Base-by-base conservation (phyloP, 2,797 vertebrate genomes). In the Gephyroberyx darwinii region DNA sequence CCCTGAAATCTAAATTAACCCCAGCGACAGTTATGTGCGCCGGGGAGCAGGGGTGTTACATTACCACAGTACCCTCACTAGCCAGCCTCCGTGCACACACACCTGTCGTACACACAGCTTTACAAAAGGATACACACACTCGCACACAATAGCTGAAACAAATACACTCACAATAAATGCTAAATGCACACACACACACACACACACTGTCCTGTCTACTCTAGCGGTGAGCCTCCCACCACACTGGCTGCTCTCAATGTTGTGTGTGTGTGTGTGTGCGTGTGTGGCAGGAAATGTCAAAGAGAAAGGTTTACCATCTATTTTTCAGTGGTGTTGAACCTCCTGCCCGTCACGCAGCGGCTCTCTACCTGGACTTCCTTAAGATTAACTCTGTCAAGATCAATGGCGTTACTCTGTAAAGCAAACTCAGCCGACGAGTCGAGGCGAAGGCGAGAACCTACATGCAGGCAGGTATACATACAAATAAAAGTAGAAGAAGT, bases 1-100 rank as follows among this genome's bases (percentile, higher is more conserved):
- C 67, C 63, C 83, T 92, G 90, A 90, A 90, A 94, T 93, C 89
- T 94, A 93, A 94, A 92, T 92, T 83, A 92, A 93, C 89, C 91
- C 88, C 86, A 85, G 88, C 54, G 70, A 88, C 92, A 89, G 90
- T 90, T 89, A 71, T 91, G 88, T 89, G 86, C 84, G 89, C 88
- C 19, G 82, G 84, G 66, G 80, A 88, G 83, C 83, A 84, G 65
- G 62, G 85, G 90, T 88, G 86, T 93, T 88, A 80, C 80, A 79
- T 93, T 93, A 93, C 92, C 65, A 4, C 37, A 59, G n/a, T 69
- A 75, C 72, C 78, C 80, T 75, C 77, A 76, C 78, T 74, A 52
- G 63, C 9, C 26, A 30, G 13, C 52, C 17, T 51, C 75, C 75
- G 82, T 84, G 80, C 78, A 84, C 75, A 82, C 88, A 81, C 84